These are phyloP conservation scores for Halictus rubicundus DNA, from an alignment of 1,140 invertebrate species.

Conservation along the genomic window DNA sequence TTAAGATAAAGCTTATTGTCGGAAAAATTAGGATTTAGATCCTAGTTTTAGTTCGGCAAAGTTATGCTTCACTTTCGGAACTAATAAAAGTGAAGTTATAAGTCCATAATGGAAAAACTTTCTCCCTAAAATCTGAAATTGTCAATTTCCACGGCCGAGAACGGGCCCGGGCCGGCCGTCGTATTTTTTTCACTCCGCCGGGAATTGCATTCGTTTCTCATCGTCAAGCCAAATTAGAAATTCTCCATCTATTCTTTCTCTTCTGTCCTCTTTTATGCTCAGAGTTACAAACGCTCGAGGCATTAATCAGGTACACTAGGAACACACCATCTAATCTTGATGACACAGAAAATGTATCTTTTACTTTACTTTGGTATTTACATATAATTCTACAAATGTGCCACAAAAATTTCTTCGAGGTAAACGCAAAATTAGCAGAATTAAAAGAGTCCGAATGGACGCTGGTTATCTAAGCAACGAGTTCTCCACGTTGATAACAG, in stretches of 20 bases:
- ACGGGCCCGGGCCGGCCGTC: too few species aligned
- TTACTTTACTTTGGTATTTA: too few species aligned
- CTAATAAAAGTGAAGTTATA: conserved; percentile 35
- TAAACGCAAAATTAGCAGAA: too few species aligned
- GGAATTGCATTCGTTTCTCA: background rate
- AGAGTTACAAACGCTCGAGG: too few species aligned
- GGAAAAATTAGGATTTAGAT: conserved; percentile 40
- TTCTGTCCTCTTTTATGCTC: background rate
- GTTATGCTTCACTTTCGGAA: conserved; percentile 10
- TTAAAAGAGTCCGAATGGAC: too few species aligned
- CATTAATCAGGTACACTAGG: too few species aligned
- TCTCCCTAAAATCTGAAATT: conserved; percentile 5
- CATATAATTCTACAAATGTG: too few species aligned
- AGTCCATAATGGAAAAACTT: conserved; percentile 29
- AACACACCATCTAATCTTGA: too few species aligned
- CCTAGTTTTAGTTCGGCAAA: background rate
- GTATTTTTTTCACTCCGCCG: background rate
- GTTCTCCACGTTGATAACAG: too few species aligned
- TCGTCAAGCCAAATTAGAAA: background rate
- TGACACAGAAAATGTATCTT: too few species aligned
- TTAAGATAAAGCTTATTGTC: conserved; percentile 26
- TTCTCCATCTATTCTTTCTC: background rate
- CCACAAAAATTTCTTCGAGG: too few species aligned
- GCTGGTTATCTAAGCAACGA: too few species aligned
- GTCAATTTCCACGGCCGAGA: background rate